These are phyloP conservation scores for Aspidiotus rigidus DNA, from an alignment of 2,888 invertebrate species.

Conservation along the genomic window DNA sequence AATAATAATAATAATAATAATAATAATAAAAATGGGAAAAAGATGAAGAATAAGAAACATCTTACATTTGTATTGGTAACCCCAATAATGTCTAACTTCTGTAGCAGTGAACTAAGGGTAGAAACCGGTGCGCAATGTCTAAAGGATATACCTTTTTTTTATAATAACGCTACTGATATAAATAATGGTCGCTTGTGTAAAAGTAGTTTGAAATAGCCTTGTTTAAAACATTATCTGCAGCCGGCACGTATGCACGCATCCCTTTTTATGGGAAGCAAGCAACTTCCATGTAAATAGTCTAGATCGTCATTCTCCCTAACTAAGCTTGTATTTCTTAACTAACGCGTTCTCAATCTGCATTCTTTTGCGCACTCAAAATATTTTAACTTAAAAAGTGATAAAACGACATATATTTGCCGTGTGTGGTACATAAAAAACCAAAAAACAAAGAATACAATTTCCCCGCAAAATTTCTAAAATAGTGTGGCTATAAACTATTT, in stretches of 20 bases:
- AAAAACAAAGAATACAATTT: neutral
- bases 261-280: neutral
- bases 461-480: neutral
- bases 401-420: neutral
- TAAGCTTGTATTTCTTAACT: neutral
- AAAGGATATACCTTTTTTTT: neutral
- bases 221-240: slow-evolving; percentile 32
- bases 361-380: too few relatives aligned
- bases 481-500: neutral
- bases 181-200: slow-evolving; percentile 32
- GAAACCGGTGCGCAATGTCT: too few relatives aligned
- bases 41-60: too few relatives aligned
- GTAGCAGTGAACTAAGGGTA: too few relatives aligned
- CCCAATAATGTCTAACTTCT: too few relatives aligned
- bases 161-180: slow-evolving; percentile 30
- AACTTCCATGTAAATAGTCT: slow-evolving; percentile 11
- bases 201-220: slow-evolving; percentile 31
- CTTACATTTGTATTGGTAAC: too few relatives aligned
- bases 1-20: too few relatives aligned
- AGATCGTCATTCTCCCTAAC: slow-evolving; percentile 11
- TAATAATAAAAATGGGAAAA: too few relatives aligned
- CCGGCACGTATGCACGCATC: slow-evolving; percentile 22
- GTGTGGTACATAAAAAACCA: too few relatives aligned
- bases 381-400: neutral
- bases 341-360: neutral